A percentile compares a stretch with the other conserved stretches of the same genome.
Conservation (phyloP, 1,140 invertebrate genomes). For the Berghia stephanieae region DNA sequence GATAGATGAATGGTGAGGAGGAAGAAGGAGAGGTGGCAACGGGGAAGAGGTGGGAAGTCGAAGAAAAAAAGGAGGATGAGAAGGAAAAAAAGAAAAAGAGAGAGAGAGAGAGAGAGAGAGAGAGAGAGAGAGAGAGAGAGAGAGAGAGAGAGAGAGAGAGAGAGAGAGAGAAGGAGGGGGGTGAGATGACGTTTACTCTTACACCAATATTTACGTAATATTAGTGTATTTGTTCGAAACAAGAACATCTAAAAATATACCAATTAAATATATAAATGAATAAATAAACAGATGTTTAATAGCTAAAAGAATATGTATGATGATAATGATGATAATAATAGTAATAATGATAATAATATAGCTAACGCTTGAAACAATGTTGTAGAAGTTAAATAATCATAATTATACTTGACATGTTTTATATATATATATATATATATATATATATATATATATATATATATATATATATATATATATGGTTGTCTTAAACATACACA, state of each 20-base stretch:
- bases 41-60: not conserved
- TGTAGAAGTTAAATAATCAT: no score
- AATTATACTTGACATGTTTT: no score
- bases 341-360: not conserved
- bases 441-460: no score
- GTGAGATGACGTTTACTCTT: no score
- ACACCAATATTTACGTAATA: no score
- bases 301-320: no score
- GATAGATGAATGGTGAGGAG: not conserved
- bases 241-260: not conserved
- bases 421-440: no score
- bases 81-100: not conserved
- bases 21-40: not conserved
- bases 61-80: not conserved
- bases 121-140: not conserved
- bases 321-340: not conserved
- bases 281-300: not conserved
- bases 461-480: no score
- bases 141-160: not conserved
- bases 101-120: not conserved
- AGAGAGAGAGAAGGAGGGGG: not conserved
- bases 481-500: no score
- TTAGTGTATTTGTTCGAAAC: no score
- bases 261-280: not conserved
- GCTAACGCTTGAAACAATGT: no score